These are phyloP conservation scores for Myathropa florea DNA, from an alignment of 2,888 invertebrate genomes.

Conservation along the genomic window DNA sequence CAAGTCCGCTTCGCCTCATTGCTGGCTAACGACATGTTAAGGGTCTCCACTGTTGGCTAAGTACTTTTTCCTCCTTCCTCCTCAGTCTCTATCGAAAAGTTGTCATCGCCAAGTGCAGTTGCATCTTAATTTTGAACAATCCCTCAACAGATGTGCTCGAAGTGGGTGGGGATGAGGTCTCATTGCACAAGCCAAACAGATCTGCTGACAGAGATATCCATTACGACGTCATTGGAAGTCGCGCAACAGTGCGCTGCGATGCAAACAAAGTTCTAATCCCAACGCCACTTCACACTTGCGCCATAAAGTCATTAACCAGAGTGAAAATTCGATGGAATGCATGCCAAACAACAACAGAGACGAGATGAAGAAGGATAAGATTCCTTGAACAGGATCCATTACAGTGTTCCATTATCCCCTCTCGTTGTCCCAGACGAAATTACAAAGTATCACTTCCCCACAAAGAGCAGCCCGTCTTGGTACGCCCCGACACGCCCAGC, in stretches of 20 bases:
- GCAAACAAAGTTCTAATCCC: background rate
- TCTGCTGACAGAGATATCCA: background rate
- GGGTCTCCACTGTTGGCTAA: no score
- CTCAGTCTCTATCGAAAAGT: no score
- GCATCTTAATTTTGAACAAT: background rate
- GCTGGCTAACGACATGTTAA: no score
- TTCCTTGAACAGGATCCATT: conserved; percentile 43
- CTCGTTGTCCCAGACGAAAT: conserved; percentile 30
- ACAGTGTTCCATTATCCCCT: conserved; percentile 39
- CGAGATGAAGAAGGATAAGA: background rate
- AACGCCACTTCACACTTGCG: background rate
- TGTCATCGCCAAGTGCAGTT: background rate
- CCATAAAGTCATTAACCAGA: background rate
- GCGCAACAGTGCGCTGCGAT: background rate
- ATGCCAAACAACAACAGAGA: background rate
- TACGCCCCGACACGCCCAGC: background rate
- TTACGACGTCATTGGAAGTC: background rate
- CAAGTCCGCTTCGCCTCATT: no score
- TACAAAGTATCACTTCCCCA: conserved; percentile 42
- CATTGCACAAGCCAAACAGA: background rate
- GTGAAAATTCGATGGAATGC: background rate
- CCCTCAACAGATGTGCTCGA: background rate
- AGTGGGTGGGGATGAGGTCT: background rate
- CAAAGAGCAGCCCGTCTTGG: conserved; percentile 18
- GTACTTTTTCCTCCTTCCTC: no score